These are phyloP conservation scores for Rhodeus uyekii DNA, from an alignment of 2,797 vertebrate species.

Conservation along the genomic window DNA sequence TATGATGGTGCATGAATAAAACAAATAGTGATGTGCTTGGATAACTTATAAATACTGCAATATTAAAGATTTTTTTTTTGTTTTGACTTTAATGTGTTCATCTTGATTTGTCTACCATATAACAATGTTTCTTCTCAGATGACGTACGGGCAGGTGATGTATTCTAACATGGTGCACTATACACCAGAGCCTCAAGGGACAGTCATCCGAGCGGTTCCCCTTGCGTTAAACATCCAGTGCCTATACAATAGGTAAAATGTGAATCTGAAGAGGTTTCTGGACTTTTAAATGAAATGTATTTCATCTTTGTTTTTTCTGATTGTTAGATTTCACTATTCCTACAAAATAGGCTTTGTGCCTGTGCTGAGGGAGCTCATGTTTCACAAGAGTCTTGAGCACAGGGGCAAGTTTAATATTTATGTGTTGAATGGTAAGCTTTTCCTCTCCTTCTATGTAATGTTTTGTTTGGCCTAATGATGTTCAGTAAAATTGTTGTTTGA, in stretches of 20 bases:
- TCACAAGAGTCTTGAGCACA: constrained; percentile 61
- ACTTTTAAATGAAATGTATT: background rate
- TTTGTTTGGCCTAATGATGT: no score
- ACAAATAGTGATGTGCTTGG: background rate
- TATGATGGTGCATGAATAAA: background rate
- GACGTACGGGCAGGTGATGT: constrained; percentile 66
- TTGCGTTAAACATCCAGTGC: constrained; percentile 66
- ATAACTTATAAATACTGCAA: background rate
- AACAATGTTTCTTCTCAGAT: constrained; percentile 53
- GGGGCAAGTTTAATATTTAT: constrained; percentile 62
- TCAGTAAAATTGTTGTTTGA: no score
- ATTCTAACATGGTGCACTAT: constrained; percentile 59
- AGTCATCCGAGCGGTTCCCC: constrained; percentile 63
- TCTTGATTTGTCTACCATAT: background rate
- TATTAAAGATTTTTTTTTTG: no score
- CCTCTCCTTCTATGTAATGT: background rate
- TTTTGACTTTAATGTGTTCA: background rate
- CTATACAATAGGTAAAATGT: constrained; percentile 68
- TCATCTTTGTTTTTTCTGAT: background rate
- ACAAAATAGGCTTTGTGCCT: constrained; percentile 71
- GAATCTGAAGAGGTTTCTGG: background rate
- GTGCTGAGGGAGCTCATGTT: constrained; percentile 56
- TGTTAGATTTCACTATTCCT: constrained; percentile 73
- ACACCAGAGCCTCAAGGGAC: constrained; percentile 57
- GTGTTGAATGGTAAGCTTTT: constrained; percentile 67